Evolutionary conservation across 2,113 vertebrate genomes (phyloP), one percentile per base, ranked within the genome.

Genomic region (Apteryx mantelli): DNA sequence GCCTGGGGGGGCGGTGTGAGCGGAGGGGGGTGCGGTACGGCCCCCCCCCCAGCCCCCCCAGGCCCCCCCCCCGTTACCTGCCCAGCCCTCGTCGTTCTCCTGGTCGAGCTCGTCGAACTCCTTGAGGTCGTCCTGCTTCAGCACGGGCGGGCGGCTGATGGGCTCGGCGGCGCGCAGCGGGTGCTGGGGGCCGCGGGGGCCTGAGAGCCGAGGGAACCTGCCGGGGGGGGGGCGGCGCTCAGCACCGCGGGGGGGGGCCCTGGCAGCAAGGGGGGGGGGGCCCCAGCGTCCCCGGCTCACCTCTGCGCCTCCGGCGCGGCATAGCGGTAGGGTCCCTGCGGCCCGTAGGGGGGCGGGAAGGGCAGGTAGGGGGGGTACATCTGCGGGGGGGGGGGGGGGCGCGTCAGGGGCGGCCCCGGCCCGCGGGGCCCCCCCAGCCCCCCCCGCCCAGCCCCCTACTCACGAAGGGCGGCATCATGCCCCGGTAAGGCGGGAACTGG

Each of bases 31-130:
- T 19, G 10, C 9, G 19, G 18, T 18, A 11, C 63, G 11, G n/a
- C n/a, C 14, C 18, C 16, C 7, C 19, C 20, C 17, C 32, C 19
- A 12, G 53, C 40, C 34, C 13, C 13, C 13, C 17, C 26, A 20
- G 34, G 48, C n/a, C n/a, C n/a, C n/a, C 32, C 52, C 46, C 71
- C 96, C 85, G 44, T 46, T 46, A 99, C 99, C 99, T 97, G 99
- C 99, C 99, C 99, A 99, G 86, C 99, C 99, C 69, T 99, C 99
- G 36, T 99, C 99, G 78, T 98, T 98, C 75, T 99, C 99, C 38
- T 99, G 99, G 95, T 99, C 99, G 91, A 99, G 95, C 95, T 99
- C 99, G 70, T 99, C 99, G 68, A 99, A 98, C 96, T 99, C 99
- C 97, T 99, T 99, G 65, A 99, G 98, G 93, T 99, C 99, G 70